phyloP scores from a whole-genome alignment of 2,113 vertebrate genomes.

The Petromus typicus region DNA sequence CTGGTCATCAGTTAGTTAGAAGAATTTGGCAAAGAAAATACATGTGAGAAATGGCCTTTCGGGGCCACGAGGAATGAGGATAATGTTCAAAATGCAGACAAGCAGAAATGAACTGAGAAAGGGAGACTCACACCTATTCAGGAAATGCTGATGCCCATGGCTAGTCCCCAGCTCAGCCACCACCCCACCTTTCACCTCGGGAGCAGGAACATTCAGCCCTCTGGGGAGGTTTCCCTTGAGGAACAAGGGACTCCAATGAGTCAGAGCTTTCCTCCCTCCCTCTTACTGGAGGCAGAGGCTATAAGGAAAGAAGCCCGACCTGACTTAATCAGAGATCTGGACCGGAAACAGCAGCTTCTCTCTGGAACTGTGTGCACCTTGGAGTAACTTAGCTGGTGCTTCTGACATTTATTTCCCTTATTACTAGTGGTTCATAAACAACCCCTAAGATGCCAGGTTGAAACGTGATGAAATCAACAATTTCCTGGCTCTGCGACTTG shows the following conservation, averaged over 20 bases:
- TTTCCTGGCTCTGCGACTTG: background rate
- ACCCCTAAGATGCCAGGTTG: background rate
- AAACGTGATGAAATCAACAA: background rate
- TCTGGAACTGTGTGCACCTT: background rate
- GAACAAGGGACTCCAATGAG: background rate
- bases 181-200: background rate
- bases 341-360: accelerated
- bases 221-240: too few species aligned
- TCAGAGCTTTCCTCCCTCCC: too few species aligned
- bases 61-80: background rate
- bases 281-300: background rate
- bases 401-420: too few species aligned
- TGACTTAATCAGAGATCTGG: accelerated
- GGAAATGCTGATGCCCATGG: background rate
- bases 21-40: background rate
- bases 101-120: background rate
- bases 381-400: background rate
- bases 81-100: background rate
- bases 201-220: background rate
- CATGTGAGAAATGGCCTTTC: background rate
- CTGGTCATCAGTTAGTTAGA: background rate
- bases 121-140: background rate
- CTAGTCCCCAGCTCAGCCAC: background rate
- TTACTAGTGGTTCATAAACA: background rate
- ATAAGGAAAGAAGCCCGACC: background rate